Evolutionary conservation across 2,888 invertebrate species (phyloP).

Genomic region (Drosophila villosipedis): DNA sequence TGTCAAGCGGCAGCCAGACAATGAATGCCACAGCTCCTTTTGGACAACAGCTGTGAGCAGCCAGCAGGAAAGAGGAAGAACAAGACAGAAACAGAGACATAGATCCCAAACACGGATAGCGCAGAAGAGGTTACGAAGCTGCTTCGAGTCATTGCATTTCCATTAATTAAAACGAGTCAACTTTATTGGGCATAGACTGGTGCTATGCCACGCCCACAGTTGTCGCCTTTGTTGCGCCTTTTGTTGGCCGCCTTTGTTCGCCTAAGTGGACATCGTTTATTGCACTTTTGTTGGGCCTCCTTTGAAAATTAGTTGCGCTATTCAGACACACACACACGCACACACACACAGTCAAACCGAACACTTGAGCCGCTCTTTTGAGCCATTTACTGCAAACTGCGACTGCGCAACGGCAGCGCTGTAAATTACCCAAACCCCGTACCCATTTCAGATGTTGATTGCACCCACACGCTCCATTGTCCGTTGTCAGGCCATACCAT

Average conservation of each 20-base stretch:
- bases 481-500: slow-evolving; percentile 47
- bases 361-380: slow-evolving; percentile 24
- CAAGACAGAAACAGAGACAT: not conserved
- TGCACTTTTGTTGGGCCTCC: slow-evolving; percentile 71
- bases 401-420: slow-evolving; percentile 35
- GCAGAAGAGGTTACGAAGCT: slow-evolving; percentile 18
- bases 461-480: slow-evolving; percentile 74
- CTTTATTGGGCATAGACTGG: slow-evolving; percentile 61
- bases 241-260: slow-evolving; percentile 56
- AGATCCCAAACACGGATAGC: slow-evolving; percentile 65
- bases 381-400: slow-evolving; percentile 19
- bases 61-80: slow-evolving; percentile 25
- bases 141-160: slow-evolving; percentile 73
- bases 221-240: slow-evolving; percentile 55
- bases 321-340: slow-evolving; percentile 51
- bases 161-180: slow-evolving; percentile 74
- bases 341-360: slow-evolving; percentile 6
- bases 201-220: slow-evolving; percentile 58
- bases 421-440: slow-evolving; percentile 63
- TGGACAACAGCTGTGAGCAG: slow-evolving; percentile 39
- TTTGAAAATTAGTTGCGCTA: slow-evolving; percentile 82
- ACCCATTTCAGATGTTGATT: slow-evolving; percentile 64
- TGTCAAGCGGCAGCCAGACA: slow-evolving; percentile 61
- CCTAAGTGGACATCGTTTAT: slow-evolving; percentile 81
- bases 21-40: slow-evolving; percentile 31